These are phyloP conservation scores for Acrossocheilus fasciatus DNA, from an alignment of 2,797 vertebrate species.

Conservation along the genomic window DNA sequence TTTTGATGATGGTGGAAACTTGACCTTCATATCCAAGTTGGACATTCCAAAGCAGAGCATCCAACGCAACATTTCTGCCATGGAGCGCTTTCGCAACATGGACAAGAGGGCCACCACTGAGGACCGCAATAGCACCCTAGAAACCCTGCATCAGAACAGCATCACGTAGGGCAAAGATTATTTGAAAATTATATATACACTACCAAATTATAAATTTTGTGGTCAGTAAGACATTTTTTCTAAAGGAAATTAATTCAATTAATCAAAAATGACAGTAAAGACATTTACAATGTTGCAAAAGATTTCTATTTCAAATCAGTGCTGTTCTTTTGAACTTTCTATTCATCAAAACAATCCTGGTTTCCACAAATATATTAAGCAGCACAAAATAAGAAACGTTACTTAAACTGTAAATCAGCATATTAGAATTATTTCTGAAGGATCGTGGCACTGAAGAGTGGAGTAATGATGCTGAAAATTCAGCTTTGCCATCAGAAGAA, in stretches of 20 bases:
- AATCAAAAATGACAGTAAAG: not conserved
- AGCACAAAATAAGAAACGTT: not conserved
- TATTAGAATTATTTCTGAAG: not conserved
- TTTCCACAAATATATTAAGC: not conserved
- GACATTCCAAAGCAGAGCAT: constrained; percentile 99
- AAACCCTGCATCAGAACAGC: constrained; percentile 89
- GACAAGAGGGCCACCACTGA: constrained; percentile 97
- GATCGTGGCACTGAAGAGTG: not conserved
- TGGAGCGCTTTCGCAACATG: constrained; percentile 99
- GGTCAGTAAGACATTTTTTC: not conserved
- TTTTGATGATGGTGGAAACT: constrained; percentile 89
- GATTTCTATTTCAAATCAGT: not conserved
- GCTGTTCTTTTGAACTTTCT: not conserved
- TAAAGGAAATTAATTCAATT: not conserved
- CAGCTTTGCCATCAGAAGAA: not conserved
- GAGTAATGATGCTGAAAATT: not conserved
- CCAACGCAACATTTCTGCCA: constrained; percentile 97
- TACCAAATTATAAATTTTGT: not conserved
- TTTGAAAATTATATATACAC: not conserved
- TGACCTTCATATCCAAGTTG: constrained; percentile 94
- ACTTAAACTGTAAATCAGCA: not conserved
- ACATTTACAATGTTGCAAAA: not conserved
- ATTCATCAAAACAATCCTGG: not conserved
- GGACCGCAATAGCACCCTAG: constrained; percentile 88
- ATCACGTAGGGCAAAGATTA: constrained; percentile 64